phyloP scores from a whole-genome alignment of 2,113 vertebrate species.

The Galbula dea region DNA sequence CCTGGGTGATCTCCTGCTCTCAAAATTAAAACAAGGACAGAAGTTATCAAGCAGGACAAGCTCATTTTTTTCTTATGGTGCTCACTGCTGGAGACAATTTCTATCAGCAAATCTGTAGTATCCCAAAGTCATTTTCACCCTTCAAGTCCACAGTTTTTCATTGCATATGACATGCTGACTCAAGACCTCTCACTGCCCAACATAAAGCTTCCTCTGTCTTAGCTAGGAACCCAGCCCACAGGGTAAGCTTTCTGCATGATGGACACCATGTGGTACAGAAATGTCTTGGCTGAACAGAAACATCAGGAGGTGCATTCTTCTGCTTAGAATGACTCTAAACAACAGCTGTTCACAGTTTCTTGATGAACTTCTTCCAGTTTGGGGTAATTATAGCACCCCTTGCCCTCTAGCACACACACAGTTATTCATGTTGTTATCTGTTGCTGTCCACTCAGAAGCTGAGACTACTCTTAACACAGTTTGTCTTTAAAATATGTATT shows the following conservation, averaged over 20 bases:
- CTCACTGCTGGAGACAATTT: not conserved
- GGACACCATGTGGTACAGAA: slow-evolving; percentile 47
- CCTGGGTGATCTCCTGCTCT: not conserved
- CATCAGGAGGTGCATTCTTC: slow-evolving; percentile 51
- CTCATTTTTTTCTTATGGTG: not conserved
- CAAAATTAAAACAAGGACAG: not conserved
- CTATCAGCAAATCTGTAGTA: not conserved
- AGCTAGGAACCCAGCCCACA: not conserved
- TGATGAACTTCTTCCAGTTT: not conserved
- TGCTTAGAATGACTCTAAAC: not conserved
- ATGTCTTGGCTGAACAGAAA: slow-evolving; percentile 19
- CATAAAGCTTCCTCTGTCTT: slow-evolving; percentile 38
- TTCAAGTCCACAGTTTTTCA: not conserved
- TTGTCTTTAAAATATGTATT: not conserved
- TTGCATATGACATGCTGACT: not conserved
- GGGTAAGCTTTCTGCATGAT: not conserved
- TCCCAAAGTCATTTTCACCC: not conserved
- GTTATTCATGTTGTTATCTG: not conserved
- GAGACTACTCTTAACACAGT: not conserved
- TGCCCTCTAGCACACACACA: fast-evolving
- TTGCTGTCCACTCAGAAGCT: not conserved
- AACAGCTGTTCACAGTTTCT: slow-evolving; percentile 30
- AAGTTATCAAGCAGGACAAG: fast-evolving
- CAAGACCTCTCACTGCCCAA: not conserved
- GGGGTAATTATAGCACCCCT: not conserved